phyloP scores from a whole-genome alignment of 2,113 vertebrate genomes.

The Caretta caretta region DNA sequence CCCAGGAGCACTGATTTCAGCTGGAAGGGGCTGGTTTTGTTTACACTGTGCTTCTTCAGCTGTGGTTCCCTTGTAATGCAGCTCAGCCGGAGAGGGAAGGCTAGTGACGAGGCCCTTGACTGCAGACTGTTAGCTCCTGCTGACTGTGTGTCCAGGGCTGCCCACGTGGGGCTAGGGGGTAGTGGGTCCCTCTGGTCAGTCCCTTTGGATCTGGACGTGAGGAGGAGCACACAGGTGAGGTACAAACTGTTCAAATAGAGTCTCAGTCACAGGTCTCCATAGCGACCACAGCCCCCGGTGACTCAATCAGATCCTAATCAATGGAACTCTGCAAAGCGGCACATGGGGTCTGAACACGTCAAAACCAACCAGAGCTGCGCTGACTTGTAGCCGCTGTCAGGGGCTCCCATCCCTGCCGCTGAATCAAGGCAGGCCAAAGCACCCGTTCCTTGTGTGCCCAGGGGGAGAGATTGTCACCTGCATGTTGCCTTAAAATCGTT shows the following conservation, averaged over 20 bases:
- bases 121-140: not conserved
- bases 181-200: not conserved
- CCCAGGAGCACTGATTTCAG: not conserved
- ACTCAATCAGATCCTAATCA: not conserved
- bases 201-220: not conserved
- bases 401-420: not conserved
- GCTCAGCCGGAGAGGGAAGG: not conserved
- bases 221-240: not conserved
- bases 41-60: not conserved
- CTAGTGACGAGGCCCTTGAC: not conserved
- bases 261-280: slow-evolving; percentile 27
- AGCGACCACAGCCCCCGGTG: not conserved
- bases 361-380: not conserved
- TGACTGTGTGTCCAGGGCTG: not conserved
- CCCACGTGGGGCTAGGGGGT: not conserved
- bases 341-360: accelerated
- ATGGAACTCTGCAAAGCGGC: not conserved
- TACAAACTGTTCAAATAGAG: slow-evolving; percentile 44
- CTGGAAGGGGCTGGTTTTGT: not conserved
- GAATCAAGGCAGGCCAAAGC: not conserved
- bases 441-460: not conserved
- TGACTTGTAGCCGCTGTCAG: not conserved
- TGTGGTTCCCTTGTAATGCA: not conserved
- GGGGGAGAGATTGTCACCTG: not conserved
- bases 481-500: not conserved